Percentiles rank a stretch among this genome's conserved stretches.
Evolutionary conservation across 2,797 vertebrate species (phyloP).

Genomic region (Stomatorhinus walkeri): DNA sequence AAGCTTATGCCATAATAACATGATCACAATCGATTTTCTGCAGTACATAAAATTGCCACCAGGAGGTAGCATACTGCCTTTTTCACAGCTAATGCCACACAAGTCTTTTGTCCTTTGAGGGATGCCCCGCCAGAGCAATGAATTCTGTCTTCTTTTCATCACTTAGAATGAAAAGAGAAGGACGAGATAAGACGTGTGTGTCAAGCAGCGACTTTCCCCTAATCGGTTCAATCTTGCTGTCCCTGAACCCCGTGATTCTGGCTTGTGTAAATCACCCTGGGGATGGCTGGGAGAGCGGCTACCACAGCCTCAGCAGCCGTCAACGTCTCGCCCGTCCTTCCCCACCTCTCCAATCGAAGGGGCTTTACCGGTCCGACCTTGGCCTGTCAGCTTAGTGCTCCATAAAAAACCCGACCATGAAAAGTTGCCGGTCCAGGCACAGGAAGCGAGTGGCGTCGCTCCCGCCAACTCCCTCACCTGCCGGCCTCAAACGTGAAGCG

Average conservation of each 20-base stretch:
- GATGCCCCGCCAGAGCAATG: conserved; percentile 24
- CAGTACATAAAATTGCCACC: not conserved
- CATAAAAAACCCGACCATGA: not conserved
- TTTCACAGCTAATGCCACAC: not conserved
- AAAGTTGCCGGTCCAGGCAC: not conserved
- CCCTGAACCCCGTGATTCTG: not conserved
- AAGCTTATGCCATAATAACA: not conserved
- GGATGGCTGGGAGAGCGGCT: not conserved
- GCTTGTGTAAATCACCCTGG: conserved; percentile 4
- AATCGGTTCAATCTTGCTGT: conserved; percentile 41
- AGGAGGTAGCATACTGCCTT: conserved; percentile 4
- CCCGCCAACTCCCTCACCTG: conserved; percentile 47
- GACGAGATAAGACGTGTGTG: conserved; percentile 39
- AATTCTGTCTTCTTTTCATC: conserved; percentile 37
- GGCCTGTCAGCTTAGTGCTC: not conserved
- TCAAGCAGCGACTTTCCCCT: conserved; percentile 9
- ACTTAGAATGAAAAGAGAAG: conserved; percentile 37
- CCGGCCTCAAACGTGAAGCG: conserved; percentile 80
- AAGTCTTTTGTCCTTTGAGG: conserved; percentile 32
- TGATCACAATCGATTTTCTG: not conserved
- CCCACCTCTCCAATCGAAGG: not conserved
- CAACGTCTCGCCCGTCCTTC: not conserved
- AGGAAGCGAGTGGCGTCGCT: not conserved
- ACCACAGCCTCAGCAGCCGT: not conserved
- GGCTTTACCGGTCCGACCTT: not conserved